A percentile compares a stretch with the other conserved stretches of the same genome.
Conservation (phyloP, 2,113 vertebrate genomes). For the Oxyruncus cristatus region DNA sequence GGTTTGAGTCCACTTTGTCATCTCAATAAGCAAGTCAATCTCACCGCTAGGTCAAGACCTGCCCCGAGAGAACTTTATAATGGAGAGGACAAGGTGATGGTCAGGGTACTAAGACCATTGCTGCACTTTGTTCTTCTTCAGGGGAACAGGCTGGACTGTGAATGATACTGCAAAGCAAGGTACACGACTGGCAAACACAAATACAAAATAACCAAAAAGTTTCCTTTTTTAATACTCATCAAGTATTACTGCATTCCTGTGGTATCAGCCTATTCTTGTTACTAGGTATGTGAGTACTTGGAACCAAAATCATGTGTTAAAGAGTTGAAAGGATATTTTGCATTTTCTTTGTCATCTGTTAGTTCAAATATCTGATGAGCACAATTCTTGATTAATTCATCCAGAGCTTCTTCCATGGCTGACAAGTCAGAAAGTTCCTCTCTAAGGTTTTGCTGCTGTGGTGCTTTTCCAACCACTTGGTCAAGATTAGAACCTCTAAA, state of each 20-base stretch:
- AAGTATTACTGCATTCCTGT: not conserved
- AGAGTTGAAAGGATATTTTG: constrained; percentile 86
- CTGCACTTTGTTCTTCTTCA: not conserved
- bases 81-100: not conserved
- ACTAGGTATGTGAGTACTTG: not conserved
- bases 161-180: not conserved
- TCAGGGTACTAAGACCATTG: not conserved
- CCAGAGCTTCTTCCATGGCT: constrained; percentile 87
- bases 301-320: not conserved
- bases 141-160: not conserved
- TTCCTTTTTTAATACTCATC: not conserved
- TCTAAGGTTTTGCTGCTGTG: constrained; percentile 67
- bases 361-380: constrained; percentile 86
- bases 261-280: not conserved
- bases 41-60: not conserved
- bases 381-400: constrained; percentile 87
- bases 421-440: constrained; percentile 82
- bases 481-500: constrained; percentile 77
- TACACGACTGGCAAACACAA: not conserved
- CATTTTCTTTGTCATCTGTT: constrained; percentile 82
- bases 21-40: not conserved
- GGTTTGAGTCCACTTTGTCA: not conserved
- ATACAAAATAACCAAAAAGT: not conserved
- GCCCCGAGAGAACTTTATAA: not conserved
- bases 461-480: constrained; percentile 38